These are phyloP conservation scores for Cheiracanthium punctorium DNA, from an alignment of 2,888 invertebrate species.

Conservation along the genomic window DNA sequence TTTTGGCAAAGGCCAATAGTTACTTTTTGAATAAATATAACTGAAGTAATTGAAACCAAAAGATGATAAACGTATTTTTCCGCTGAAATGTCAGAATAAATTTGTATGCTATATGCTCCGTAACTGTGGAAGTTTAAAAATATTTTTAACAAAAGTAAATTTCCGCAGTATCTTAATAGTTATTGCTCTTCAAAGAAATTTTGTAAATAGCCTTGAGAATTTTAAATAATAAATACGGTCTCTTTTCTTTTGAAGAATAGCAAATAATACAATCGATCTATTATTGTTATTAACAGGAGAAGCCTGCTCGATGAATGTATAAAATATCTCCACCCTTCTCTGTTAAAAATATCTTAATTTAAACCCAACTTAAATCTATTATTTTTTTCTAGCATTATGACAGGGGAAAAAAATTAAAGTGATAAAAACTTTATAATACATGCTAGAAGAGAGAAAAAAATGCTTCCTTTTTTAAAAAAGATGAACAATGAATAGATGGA, in stretches of 20 bases:
- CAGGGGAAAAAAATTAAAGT: slow-evolving; percentile 6
- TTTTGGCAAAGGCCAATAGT: no score
- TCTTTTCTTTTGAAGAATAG: not conserved
- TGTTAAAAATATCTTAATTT: not conserved
- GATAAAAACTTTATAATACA: slow-evolving; percentile 9
- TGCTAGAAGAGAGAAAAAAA: not conserved
- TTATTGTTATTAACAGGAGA: slow-evolving; percentile 2
- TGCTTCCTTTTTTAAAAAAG: not conserved
- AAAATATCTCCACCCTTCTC: not conserved
- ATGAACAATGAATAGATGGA: slow-evolving; percentile 41
- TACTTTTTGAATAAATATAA: no score
- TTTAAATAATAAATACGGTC: not conserved
- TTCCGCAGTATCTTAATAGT: no score
- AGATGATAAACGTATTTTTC: no score
- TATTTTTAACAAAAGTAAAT: no score
- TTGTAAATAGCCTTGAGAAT: not conserved
- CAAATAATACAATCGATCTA: not conserved
- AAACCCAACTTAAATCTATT: slow-evolving; percentile 1
- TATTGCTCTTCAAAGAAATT: no score
- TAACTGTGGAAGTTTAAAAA: no score
- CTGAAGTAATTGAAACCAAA: no score
- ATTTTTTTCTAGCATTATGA: not conserved
- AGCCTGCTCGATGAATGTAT: not conserved
- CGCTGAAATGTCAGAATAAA: no score
- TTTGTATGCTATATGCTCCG: no score